A percentile compares a stretch with the other conserved stretches of the same genome.
Evolutionary conservation across 2,888 invertebrate species (phyloP).

Genomic region (Nasonia oneida): DNA sequence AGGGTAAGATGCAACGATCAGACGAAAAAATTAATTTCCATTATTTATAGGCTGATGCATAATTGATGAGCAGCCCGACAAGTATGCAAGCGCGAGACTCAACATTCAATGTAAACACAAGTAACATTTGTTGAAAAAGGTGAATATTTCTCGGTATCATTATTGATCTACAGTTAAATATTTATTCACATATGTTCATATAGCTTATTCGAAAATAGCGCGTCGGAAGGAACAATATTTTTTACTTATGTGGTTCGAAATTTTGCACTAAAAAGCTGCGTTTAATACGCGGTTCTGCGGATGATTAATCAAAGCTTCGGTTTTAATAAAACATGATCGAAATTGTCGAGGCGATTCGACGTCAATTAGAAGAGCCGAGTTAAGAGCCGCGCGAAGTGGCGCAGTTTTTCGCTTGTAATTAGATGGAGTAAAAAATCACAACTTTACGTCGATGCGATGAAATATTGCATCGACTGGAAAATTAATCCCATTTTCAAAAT

Average conservation of each 20-base stretch:
- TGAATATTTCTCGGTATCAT: neutral
- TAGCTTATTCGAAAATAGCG: neutral
- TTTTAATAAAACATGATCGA: slow-evolving; percentile 17
- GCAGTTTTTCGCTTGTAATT: neutral
- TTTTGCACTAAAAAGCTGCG: neutral
- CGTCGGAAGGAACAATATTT: neutral
- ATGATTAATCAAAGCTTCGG: neutral
- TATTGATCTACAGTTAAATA: neutral
- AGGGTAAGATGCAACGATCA: neutral
- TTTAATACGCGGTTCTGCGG: neutral
- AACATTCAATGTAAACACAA: neutral
- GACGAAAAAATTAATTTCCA: neutral
- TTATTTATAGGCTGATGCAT: neutral
- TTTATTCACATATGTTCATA: neutral
- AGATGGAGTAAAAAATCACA: neutral
- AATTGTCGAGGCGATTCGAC: neutral
- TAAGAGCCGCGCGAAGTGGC: neutral
- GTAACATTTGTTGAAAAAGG: neutral
- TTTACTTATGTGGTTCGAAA: neutral
- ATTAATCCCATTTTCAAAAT: neutral
- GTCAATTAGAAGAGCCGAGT: neutral
- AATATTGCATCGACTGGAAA: neutral
- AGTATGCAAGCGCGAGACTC: neutral
- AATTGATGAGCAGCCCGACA: neutral
- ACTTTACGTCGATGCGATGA: neutral